These are phyloP conservation scores for Paragorgia papillata DNA, from an alignment of 92 coral and sea anemone genomes.

Conservation along the genomic window DNA sequence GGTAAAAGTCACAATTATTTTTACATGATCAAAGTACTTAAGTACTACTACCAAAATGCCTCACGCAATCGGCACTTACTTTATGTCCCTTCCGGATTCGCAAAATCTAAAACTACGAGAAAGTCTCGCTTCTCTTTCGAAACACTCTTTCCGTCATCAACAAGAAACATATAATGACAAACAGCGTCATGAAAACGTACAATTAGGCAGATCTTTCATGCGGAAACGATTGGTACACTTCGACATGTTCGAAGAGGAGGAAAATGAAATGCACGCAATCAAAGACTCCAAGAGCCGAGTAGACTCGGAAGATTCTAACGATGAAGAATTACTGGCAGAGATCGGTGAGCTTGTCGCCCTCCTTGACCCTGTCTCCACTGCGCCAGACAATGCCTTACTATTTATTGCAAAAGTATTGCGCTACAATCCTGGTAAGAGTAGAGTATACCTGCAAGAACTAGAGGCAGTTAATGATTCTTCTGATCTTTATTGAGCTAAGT, in stretches of 20 bases:
- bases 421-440: neutral
- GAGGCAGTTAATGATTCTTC: neutral
- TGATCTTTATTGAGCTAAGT: neutral
- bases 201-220: constrained; percentile 31
- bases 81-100: constrained; percentile 23
- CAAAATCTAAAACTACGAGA: constrained; percentile 17
- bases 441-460: neutral
- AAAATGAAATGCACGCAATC: neutral
- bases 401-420: constrained; percentile 34
- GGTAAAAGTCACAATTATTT: too few species aligned
- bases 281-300: neutral
- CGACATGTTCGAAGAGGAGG: constrained; percentile 14
- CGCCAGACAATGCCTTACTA: constrained; percentile 24
- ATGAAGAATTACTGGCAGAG: constrained; percentile 1
- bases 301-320: too few species aligned
- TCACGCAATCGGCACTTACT: constrained; percentile 26
- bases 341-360: constrained; percentile 9
- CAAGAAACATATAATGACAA: constrained; percentile 33
- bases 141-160: constrained; percentile 39
- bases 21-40: constrained; percentile 25
- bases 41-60: constrained; percentile 23
- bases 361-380: constrained; percentile 40
- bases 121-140: constrained; percentile 37
- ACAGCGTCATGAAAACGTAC: neutral
- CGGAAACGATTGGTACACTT: neutral